Conservation (phyloP, 2,888 invertebrate genomes). For the Ctenicera cuprea region DNA sequence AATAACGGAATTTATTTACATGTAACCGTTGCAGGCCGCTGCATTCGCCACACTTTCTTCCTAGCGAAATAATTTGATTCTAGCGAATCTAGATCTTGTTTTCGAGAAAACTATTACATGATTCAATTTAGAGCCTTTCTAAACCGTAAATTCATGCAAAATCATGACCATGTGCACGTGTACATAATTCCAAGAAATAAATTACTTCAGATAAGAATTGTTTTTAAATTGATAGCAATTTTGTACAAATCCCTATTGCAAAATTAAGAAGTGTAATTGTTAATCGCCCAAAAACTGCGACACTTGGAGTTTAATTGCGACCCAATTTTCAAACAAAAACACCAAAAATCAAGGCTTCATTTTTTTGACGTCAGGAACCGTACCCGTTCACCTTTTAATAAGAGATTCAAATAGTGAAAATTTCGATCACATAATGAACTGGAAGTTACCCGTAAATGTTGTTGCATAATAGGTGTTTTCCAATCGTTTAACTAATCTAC, state of each 20-base stretch:
- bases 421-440: slow-evolving; percentile 18
- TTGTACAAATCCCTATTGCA: background rate
- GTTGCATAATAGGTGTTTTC: slow-evolving; percentile 12
- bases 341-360: slow-evolving; percentile 1
- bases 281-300: background rate
- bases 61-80: slow-evolving; percentile 5
- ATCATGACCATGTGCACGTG: background rate
- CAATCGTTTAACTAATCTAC: slow-evolving; percentile 10
- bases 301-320: background rate
- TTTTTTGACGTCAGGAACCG: background rate
- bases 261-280: background rate
- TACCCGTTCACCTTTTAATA: slow-evolving; percentile 27
- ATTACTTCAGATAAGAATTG: too few species aligned
- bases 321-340: slow-evolving; percentile 11
- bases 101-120: slow-evolving; percentile 15
- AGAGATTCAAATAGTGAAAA: background rate
- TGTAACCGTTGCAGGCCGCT: slow-evolving; percentile 13
- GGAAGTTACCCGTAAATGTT: background rate
- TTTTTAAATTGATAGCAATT: too few species aligned
- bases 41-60: slow-evolving; percentile 21
- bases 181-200: background rate
- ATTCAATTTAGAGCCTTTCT: slow-evolving; percentile 12
- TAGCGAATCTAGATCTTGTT: slow-evolving; percentile 13
- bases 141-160: background rate
- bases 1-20: background rate